Conservation (phyloP, 2,888 invertebrate genomes). For the Synanthedon formicaeformis region DNA sequence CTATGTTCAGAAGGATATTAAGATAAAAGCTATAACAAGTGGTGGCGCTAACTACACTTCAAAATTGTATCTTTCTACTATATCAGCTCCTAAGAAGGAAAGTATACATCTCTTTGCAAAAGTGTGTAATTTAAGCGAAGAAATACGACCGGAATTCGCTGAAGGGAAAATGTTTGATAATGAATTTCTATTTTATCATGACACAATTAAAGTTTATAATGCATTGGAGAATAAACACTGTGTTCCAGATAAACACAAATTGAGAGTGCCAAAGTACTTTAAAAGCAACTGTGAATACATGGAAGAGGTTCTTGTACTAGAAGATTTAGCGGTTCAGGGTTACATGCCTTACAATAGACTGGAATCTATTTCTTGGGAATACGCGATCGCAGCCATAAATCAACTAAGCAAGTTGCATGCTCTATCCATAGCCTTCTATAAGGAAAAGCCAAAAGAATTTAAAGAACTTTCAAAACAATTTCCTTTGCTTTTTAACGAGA, state of each 20-base stretch:
- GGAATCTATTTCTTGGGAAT: constrained; percentile 21
- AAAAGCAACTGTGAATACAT: constrained; percentile 7
- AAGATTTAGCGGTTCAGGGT: constrained; percentile 20
- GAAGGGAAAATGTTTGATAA: constrained; percentile 6
- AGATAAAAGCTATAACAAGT: constrained; percentile 14
- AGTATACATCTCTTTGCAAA: constrained; percentile 31
- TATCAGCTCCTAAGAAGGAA: constrained; percentile 10
- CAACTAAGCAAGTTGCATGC: constrained; percentile 33
- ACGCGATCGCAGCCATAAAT: constrained; percentile 17
- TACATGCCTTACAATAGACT: constrained; percentile 23
- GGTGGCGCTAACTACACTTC: constrained; percentile 31
- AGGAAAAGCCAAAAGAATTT: constrained; percentile 22
- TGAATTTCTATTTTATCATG: constrained; percentile 3
- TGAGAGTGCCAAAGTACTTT: constrained; percentile 13
- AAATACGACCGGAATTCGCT: constrained; percentile 17
- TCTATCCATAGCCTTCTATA: constrained; percentile 25
- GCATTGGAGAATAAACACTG: constrained; percentile 7
- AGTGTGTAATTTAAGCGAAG: constrained; percentile 27
- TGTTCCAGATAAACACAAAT: constrained; percentile 4
- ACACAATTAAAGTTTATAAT: constrained; percentile 1
- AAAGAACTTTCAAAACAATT: constrained; percentile 1
- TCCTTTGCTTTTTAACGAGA: not conserved
- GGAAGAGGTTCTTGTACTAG: constrained; percentile 19
- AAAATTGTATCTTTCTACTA: constrained; percentile 13
- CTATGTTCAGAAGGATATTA: constrained; percentile 15